Evolutionary conservation across 2,797 vertebrate genomes (phyloP).

Genomic region (Onychomys leucogaster): DNA sequence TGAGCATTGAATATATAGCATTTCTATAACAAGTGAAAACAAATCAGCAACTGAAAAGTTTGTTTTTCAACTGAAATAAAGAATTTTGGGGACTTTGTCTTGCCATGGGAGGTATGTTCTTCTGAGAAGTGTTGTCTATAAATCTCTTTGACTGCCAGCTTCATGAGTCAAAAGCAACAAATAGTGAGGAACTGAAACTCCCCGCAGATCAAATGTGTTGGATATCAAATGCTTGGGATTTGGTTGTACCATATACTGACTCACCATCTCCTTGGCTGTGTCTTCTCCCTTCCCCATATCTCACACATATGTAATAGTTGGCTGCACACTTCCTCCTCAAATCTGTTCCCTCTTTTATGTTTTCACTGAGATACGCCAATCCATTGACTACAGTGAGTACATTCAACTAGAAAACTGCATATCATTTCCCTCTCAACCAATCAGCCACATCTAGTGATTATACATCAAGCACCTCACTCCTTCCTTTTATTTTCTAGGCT

Average conservation of each 20-base stretch:
- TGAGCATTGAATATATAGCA: background rate
- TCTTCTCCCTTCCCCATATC: constrained; percentile 29
- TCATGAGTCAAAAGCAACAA: constrained; percentile 30
- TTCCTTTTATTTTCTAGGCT: background rate
- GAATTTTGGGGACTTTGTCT: constrained; percentile 21
- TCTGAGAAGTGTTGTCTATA: background rate
- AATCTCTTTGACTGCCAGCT: constrained; percentile 1
- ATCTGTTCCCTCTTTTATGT: constrained; percentile 62
- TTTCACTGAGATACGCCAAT: constrained; percentile 62
- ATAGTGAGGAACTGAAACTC: constrained; percentile 19
- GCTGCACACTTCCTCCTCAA: constrained; percentile 60
- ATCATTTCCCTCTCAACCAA: background rate
- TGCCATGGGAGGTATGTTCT: background rate
- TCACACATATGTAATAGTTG: constrained; percentile 64
- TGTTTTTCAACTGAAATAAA: constrained; percentile 3
- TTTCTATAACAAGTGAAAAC: constrained; percentile 36
- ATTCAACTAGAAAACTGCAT: constrained; percentile 49
- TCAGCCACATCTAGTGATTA: background rate
- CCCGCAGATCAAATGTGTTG: constrained; percentile 8
- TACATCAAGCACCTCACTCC: background rate
- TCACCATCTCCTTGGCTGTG: constrained; percentile 39
- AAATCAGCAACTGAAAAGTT: background rate
- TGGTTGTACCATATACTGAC: constrained; percentile 12
- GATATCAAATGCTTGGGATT: constrained; percentile 6
- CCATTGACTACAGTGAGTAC: constrained; percentile 40